Conservation (phyloP, 2,113 vertebrate genomes). For the Ovis canadensis region DNA sequence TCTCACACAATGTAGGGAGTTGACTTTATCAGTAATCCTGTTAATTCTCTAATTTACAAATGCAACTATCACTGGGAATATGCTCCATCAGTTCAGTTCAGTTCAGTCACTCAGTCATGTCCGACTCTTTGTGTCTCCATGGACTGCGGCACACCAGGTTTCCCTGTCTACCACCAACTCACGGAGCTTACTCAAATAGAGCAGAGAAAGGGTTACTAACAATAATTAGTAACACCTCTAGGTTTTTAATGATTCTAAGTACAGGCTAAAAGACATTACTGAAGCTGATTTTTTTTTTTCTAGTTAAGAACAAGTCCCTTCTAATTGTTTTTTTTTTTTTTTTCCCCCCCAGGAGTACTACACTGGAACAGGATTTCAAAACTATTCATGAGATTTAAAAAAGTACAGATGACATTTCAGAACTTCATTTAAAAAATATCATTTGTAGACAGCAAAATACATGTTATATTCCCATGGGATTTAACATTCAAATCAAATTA, state of each 20-base stretch:
- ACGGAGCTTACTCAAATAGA: neutral
- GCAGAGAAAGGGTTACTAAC: neutral
- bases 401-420: slow-evolving; percentile 40
- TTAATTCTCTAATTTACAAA: neutral
- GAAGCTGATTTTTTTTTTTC: neutral
- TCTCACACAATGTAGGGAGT: neutral
- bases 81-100: neutral
- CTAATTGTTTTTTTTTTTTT: neutral
- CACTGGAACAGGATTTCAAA: neutral
- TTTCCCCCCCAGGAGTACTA: neutral
- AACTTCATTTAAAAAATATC: slow-evolving; percentile 41
- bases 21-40: neutral
- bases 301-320: neutral
- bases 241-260: neutral
- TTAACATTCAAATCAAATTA: slow-evolving; percentile 55
- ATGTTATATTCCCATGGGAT: neutral
- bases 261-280: neutral
- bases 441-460: slow-evolving; percentile 26
- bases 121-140: neutral
- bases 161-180: neutral
- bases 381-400: slow-evolving; percentile 7
- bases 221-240: neutral
- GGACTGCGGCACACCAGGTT: neutral
- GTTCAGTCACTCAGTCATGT: neutral
- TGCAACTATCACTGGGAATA: neutral